A percentile compares a stretch with the other conserved stretches of the same genome.
These are phyloP conservation scores for Aulostomus chinensis DNA, from an alignment of 2,797 vertebrate genomes.

Conservation along the genomic window DNA sequence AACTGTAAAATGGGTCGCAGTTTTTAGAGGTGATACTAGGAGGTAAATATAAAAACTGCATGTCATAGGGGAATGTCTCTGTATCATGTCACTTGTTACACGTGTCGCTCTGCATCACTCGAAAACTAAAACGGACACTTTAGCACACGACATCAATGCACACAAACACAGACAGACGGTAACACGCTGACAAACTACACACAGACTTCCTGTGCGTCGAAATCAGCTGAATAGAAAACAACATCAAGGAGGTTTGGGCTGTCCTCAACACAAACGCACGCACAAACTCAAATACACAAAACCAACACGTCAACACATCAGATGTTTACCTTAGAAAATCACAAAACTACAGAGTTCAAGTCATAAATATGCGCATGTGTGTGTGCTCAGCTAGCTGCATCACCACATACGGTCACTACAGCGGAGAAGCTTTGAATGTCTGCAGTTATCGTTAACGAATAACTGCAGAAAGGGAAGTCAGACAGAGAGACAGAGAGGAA, in stretches of 20 bases:
- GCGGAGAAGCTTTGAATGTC: conserved; percentile 26
- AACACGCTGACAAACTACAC: conserved; percentile 6
- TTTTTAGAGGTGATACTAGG: no score
- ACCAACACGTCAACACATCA: conserved; percentile 45
- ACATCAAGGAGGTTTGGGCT: conserved; percentile 11
- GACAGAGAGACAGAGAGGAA: not conserved
- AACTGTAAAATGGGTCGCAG: no score
- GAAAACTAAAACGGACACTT: no score
- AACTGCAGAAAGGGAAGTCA: conserved; percentile 41
- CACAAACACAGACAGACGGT: conserved; percentile 16
- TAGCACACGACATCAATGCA: conserved; percentile 22
- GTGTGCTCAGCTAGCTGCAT: conserved; percentile 28
- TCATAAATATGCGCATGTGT: conserved; percentile 53
- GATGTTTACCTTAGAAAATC: conserved; percentile 22
- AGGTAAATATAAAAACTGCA: conserved; percentile 42
- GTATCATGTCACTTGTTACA: conserved; percentile 22
- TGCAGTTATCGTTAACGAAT: conserved; percentile 52
- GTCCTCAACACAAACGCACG: conserved; percentile 17
- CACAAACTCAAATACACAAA: not conserved
- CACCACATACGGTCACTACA: conserved; percentile 15
- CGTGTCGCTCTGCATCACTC: conserved; percentile 1
- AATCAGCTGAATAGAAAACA: not conserved
- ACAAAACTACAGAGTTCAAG: conserved; percentile 14
- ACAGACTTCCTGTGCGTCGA: conserved; percentile 1
- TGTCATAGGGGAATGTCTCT: not conserved